Conservation (phyloP, 2,888 invertebrate species). For the Hipparchia semele region DNA sequence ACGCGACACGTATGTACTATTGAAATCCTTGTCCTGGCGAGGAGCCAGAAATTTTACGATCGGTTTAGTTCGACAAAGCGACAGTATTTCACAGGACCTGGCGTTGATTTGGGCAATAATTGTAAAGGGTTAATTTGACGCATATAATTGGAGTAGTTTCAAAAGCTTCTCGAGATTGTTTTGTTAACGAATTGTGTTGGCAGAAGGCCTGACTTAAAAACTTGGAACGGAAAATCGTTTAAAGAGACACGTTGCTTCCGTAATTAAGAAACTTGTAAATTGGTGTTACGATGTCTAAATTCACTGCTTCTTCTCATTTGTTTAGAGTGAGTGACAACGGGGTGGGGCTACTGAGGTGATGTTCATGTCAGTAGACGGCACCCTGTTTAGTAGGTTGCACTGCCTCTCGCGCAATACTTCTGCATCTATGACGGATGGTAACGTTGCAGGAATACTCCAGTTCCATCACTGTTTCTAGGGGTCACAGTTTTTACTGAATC, state of each 20-base stretch:
- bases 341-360: too few species aligned
- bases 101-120: constrained; percentile 17
- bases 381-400: too few species aligned
- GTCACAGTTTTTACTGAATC: too few species aligned
- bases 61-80: constrained; percentile 30
- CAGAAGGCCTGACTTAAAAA: not conserved
- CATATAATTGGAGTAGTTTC: not conserved
- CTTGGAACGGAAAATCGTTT: not conserved
- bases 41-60: constrained; percentile 34
- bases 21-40: constrained; percentile 33
- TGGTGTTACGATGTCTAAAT: not conserved
- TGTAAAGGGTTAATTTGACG: constrained; percentile 15
- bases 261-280: not conserved
- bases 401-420: too few species aligned
- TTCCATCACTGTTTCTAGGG: too few species aligned
- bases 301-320: not conserved
- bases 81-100: constrained; percentile 13
- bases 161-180: not conserved
- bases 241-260: not conserved
- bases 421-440: too few species aligned
- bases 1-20: constrained; percentile 71
- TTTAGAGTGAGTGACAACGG: too few species aligned
- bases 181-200: not conserved
- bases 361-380: too few species aligned
- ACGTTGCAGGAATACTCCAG: too few species aligned